phyloP scores from a whole-genome alignment of 1,140 invertebrate genomes.

The Radopholus similis region DNA sequence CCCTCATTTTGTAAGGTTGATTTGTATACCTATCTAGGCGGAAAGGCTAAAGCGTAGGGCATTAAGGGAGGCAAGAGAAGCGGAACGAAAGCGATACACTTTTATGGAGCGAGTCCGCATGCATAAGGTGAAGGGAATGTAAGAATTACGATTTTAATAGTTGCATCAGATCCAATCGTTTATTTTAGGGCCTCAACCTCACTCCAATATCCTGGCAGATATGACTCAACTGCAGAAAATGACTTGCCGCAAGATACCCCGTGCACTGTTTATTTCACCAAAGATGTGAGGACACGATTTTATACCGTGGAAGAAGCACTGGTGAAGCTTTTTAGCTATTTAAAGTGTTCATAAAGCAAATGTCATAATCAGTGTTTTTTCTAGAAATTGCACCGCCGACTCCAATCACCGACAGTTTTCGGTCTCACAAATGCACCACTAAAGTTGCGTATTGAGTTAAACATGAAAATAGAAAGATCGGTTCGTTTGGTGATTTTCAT shows the following conservation, averaged over 20 bases:
- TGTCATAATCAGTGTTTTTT: too few relatives aligned
- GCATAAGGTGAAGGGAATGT: constrained; percentile 51
- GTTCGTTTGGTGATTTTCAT: constrained; percentile 23
- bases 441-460: constrained; percentile 52
- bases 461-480: constrained; percentile 55
- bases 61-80: constrained; percentile 48
- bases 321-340: constrained; percentile 8
- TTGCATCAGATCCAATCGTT: too few relatives aligned
- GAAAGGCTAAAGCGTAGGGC: constrained; percentile 40
- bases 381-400: constrained; percentile 32
- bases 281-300: constrained; percentile 10
- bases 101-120: constrained; percentile 58
- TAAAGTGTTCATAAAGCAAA: constrained; percentile 14
- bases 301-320: constrained; percentile 10
- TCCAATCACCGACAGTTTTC: constrained; percentile 53
- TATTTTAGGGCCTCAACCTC: too few relatives aligned
- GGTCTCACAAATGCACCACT: constrained; percentile 52
- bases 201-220: not conserved
- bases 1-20: too few relatives aligned
- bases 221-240: not conserved
- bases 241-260: constrained; percentile 3
- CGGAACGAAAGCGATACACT: constrained; percentile 52
- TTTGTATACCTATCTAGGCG: too few relatives aligned
- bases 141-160: too few relatives aligned
- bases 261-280: not conserved